Conservation (phyloP, 2,888 invertebrate species). For the Shargacucullia verbasci region DNA sequence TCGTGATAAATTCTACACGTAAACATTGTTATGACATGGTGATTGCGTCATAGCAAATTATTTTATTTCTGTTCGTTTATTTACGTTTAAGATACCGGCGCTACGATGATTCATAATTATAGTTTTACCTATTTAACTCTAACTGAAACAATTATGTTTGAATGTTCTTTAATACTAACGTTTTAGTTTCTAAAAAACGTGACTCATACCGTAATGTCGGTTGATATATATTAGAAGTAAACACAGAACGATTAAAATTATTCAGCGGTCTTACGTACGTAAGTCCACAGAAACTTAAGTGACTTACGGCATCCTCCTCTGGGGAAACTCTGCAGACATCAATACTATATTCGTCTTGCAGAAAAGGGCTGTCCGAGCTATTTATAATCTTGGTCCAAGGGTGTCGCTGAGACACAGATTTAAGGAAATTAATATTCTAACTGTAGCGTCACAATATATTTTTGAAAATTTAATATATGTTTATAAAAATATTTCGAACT, state of each 20-base stretch:
- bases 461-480: no score
- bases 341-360: no score
- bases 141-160: slow-evolving; percentile 33
- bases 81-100: slow-evolving; percentile 3
- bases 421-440: no score
- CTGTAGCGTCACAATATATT: no score
- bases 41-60: slow-evolving; percentile 31
- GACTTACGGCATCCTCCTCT: no score
- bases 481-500: no score
- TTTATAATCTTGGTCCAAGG: no score
- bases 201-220: slow-evolving; percentile 26
- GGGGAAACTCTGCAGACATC: no score
- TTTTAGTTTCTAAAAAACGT: slow-evolving; percentile 37
- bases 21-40: slow-evolving; percentile 43
- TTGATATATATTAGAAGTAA: slow-evolving; percentile 33
- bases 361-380: no score
- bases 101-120: slow-evolving; percentile 20
- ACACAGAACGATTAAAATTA: slow-evolving; percentile 27
- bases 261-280: slow-evolving; percentile 12
- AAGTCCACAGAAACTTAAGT: no score
- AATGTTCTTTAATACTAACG: slow-evolving; percentile 32
- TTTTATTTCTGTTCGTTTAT: slow-evolving; percentile 33
- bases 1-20: slow-evolving; percentile 31
- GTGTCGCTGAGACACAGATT: no score
- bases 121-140: slow-evolving; percentile 16